A percentile compares a stretch with the other conserved stretches of the same genome.
These are phyloP conservation scores for Atlantisia rogersi DNA, from an alignment of 2,113 vertebrate species.

Conservation along the genomic window DNA sequence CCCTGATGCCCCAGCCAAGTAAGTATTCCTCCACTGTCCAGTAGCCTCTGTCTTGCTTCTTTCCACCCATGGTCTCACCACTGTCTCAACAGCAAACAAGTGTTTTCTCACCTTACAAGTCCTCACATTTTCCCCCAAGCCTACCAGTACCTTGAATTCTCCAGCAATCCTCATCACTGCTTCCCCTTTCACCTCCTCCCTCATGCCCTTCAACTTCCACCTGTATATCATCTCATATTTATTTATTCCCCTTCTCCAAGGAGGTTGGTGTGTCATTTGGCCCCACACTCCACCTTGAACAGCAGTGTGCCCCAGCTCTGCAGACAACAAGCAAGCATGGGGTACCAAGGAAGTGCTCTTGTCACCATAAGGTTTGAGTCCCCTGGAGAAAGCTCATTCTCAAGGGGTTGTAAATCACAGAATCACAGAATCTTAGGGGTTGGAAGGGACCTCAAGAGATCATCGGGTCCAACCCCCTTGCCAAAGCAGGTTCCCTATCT, in stretches of 20 bases:
- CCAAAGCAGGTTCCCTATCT: no score
- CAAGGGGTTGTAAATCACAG: not conserved
- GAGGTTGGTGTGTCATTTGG: not conserved
- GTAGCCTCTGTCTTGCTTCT: not conserved
- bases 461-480: no score
- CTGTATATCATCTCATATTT: fast-evolving
- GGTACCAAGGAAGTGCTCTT: not conserved
- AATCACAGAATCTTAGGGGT: no score
- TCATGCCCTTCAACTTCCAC: not conserved
- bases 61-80: not conserved
- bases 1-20: not conserved
- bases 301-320: fast-evolving
- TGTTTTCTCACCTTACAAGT: not conserved
- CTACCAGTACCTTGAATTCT: not conserved
- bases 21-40: not conserved
- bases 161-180: not conserved
- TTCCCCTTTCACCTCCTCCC: not conserved
- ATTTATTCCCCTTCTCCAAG: not conserved
- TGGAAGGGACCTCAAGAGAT: no score
- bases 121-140: fast-evolving
- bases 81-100: not conserved
- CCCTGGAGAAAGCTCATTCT: not conserved
- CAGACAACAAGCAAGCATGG: not conserved
- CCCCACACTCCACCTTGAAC: fast-evolving
- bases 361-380: not conserved